Conservation (phyloP, 2,888 invertebrate species). For the Plebejus argus region DNA sequence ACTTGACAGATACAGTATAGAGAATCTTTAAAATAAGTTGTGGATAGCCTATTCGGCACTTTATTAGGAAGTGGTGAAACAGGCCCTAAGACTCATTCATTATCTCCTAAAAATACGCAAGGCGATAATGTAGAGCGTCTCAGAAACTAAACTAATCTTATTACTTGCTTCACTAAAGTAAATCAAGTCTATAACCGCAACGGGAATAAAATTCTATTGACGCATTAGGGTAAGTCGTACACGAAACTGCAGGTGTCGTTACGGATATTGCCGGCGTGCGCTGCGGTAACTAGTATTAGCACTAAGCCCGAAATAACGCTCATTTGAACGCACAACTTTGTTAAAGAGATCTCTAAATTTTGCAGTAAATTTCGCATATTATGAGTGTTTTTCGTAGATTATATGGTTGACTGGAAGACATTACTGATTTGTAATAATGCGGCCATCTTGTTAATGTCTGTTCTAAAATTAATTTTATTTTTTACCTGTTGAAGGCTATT, state of each 20-base stretch:
- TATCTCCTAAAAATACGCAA: not conserved
- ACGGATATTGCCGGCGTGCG: constrained; percentile 41
- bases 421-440: too few relatives aligned
- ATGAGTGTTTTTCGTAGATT: not conserved
- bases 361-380: constrained; percentile 54
- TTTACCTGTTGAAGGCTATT: too few relatives aligned
- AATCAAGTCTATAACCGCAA: not conserved
- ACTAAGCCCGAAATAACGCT: constrained; percentile 51
- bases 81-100: too few relatives aligned
- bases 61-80: too few relatives aligned
- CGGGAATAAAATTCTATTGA: constrained; percentile 34
- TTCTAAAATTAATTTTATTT: too few relatives aligned
- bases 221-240: constrained; percentile 26
- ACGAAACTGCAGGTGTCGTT: constrained; percentile 35
- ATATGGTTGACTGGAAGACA: too few relatives aligned
- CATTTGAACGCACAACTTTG: constrained; percentile 58
- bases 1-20: too few relatives aligned
- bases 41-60: too few relatives aligned
- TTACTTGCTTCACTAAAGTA: not conserved
- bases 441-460: too few relatives aligned
- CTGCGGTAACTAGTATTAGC: constrained; percentile 36
- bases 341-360: constrained; percentile 63
- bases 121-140: not conserved
- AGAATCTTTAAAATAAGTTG: too few relatives aligned
- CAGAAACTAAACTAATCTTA: not conserved